phyloP scores from a whole-genome alignment of 1,140 invertebrate genomes.

The Drosophila pectinifera region DNA sequence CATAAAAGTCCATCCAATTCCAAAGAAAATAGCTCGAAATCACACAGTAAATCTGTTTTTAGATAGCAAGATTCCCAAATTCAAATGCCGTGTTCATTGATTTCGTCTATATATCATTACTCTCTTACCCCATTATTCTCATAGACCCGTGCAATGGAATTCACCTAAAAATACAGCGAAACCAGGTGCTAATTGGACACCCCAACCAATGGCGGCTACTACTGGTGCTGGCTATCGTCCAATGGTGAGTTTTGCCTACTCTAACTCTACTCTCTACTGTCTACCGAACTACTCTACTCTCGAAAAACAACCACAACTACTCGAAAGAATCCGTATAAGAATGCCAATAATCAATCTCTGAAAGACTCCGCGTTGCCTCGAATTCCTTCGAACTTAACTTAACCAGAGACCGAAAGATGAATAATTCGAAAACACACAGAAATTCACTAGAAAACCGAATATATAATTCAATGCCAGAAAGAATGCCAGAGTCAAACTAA shows the following conservation, averaged over 20 bases:
- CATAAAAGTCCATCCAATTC: constrained; percentile 42
- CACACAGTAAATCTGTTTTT: constrained; percentile 51
- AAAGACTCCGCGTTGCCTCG: constrained; percentile 38
- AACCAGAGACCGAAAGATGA: constrained; percentile 14
- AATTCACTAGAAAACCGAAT: constrained; percentile 29
- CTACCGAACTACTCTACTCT: constrained; percentile 63
- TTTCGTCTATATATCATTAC: constrained; percentile 81
- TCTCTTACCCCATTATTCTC: constrained; percentile 83
- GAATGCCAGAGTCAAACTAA: constrained; percentile 25
- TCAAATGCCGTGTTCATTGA: constrained; percentile 71
- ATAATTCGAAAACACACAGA: constrained; percentile 33
- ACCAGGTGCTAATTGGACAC: constrained; percentile 91
- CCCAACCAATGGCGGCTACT: constrained; percentile 93
- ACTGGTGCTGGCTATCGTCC: constrained; percentile 93
- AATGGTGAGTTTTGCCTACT: constrained; percentile 88
- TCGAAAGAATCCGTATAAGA: constrained; percentile 47
- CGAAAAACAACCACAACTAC: constrained; percentile 29
- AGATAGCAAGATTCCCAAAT: constrained; percentile 46
- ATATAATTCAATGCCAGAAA: constrained; percentile 32
- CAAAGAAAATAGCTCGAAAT: constrained; percentile 45
- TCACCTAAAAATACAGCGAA: constrained; percentile 93
- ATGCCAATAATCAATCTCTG: too few relatives aligned
- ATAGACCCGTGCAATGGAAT: constrained; percentile 92
- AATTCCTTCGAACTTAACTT: constrained; percentile 29
- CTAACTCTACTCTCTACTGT: constrained; percentile 70